phyloP scores from a whole-genome alignment of 2,113 vertebrate species.

The Xenotilapia caudafasciata region DNA sequence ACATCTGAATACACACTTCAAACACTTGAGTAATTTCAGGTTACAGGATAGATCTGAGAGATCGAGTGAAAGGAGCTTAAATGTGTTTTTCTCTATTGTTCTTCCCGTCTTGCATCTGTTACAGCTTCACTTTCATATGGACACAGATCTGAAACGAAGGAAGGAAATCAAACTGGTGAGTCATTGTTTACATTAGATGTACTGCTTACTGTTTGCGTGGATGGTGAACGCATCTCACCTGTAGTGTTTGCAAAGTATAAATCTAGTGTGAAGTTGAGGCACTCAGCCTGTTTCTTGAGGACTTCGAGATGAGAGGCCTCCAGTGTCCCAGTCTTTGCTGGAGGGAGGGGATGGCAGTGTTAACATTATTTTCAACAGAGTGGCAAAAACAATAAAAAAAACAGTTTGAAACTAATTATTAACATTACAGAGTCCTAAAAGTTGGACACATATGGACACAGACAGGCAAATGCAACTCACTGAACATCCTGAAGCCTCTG shows the following conservation, averaged over 20 bases:
- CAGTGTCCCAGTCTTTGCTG: conserved; percentile 24
- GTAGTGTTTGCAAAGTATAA: neutral
- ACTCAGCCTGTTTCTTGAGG: conserved; percentile 36
- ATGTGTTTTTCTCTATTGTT: neutral
- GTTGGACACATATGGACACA: neutral
- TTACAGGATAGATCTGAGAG: neutral
- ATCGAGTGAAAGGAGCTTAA: neutral
- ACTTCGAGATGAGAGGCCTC: neutral
- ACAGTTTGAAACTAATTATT: neutral
- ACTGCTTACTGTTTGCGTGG: neutral
- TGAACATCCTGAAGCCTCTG: conserved; percentile 21
- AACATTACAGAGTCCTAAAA: neutral
- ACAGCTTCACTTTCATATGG: neutral
- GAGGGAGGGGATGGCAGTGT: neutral
- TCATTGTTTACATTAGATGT: neutral
- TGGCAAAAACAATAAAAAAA: neutral
- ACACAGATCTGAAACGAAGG: conserved; percentile 40
- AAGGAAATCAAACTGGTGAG: neutral
- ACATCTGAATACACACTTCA: neutral
- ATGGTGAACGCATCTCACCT: neutral
- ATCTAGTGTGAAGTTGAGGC: conserved; percentile 11
- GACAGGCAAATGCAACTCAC: neutral
- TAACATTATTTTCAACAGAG: neutral
- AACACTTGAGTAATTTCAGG: neutral
- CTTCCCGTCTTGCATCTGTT: neutral